Percentiles rank a stretch among this genome's conserved stretches.
phyloP scores from a whole-genome alignment of 2,888 invertebrate genomes.

The Empis stercorea region DNA sequence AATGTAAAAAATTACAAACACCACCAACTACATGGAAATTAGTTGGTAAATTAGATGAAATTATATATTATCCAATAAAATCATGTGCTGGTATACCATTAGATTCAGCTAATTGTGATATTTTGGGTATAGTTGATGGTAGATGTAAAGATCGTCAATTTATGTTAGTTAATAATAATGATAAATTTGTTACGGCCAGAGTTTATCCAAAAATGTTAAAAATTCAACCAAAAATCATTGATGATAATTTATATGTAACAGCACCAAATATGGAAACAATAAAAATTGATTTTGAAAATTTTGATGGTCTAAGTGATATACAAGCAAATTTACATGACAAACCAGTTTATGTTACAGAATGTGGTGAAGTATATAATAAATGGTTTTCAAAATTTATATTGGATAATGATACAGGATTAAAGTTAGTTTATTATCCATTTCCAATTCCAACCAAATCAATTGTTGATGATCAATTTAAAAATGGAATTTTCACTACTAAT shows the following conservation, averaged over 20 bases:
- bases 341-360: slow-evolving; percentile 50
- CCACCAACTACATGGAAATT: slow-evolving; percentile 27
- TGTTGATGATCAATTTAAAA: slow-evolving; percentile 17
- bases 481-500: background rate
- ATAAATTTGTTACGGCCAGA: slow-evolving; percentile 27
- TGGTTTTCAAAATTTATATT: slow-evolving; percentile 51
- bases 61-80: slow-evolving; percentile 28
- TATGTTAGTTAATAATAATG: slow-evolving; percentile 26
- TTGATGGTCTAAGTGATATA: slow-evolving; percentile 23
- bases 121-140: slow-evolving; percentile 23
- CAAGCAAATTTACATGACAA: slow-evolving; percentile 45
- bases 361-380: slow-evolving; percentile 55
- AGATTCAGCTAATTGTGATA: slow-evolving; percentile 17
- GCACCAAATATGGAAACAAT: slow-evolving; percentile 44
- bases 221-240: slow-evolving; percentile 17
- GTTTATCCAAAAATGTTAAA: slow-evolving; percentile 26
- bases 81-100: slow-evolving; percentile 22
- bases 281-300: slow-evolving; percentile 37
- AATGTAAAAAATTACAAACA: too few species aligned
- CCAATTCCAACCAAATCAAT: slow-evolving; percentile 28
- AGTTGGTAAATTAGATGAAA: slow-evolving; percentile 22
- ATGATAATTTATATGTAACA: slow-evolving; percentile 40
- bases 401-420: slow-evolving; percentile 38
- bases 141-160: slow-evolving; percentile 24
- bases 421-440: slow-evolving; percentile 48